Conservation (phyloP, 2,113 vertebrate species). For the Epinephelus cyanopodus region DNA sequence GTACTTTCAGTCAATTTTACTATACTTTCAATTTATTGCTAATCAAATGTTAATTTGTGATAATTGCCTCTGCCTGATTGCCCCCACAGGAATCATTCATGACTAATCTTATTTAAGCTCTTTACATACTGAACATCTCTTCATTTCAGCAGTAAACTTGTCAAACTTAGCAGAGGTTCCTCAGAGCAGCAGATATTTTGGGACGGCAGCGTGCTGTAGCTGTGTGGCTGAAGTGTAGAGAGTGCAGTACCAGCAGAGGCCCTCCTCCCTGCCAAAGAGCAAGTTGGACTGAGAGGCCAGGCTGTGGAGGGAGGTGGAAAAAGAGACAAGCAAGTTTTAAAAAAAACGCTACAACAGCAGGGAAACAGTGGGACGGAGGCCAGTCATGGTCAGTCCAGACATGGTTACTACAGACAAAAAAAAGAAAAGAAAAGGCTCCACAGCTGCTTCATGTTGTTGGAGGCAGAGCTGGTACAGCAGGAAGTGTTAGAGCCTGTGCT, state of each 20-base stretch:
- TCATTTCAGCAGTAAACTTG: background rate
- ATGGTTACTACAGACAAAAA: background rate
- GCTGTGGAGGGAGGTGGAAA: constrained; percentile 78
- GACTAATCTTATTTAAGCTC: background rate
- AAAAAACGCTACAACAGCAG: constrained; percentile 62
- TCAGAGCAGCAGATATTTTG: constrained; percentile 48
- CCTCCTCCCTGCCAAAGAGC: constrained; percentile 85
- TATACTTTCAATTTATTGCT: background rate
- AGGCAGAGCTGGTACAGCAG: constrained; percentile 3
- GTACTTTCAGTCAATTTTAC: background rate
- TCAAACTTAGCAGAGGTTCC: background rate
- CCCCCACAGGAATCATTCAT: too few relatives aligned
- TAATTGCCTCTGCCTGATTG: background rate
- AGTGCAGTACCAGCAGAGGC: constrained; percentile 85
- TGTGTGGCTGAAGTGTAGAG: constrained; percentile 47
- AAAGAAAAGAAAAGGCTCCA: constrained; percentile 24
- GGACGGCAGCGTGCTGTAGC: constrained; percentile 34
- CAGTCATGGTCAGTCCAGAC: constrained; percentile 39
- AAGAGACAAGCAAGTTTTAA: constrained; percentile 57
- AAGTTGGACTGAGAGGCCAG: constrained; percentile 86
- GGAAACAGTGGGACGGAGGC: constrained; percentile 29
- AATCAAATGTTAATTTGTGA: background rate
- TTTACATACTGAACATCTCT: background rate
- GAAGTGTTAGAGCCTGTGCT: constrained; percentile 20
- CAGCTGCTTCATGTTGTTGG: constrained; percentile 52